phyloP scores from a whole-genome alignment of 2,113 vertebrate species.

The Phocoena phocoena region DNA sequence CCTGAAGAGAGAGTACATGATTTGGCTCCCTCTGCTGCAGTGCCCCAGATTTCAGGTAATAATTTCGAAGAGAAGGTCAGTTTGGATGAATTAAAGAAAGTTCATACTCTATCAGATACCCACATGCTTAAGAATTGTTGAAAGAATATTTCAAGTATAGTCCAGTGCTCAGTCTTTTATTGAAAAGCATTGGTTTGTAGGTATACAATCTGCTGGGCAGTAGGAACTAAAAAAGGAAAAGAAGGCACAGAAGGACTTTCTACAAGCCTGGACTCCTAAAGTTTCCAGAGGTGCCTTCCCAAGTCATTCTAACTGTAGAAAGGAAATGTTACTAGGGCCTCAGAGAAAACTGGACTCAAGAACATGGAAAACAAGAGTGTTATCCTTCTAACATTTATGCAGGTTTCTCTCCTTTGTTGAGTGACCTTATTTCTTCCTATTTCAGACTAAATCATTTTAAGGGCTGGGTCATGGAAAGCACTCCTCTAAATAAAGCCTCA shows the following conservation, averaged over 20 bases:
- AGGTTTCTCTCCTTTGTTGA: background rate
- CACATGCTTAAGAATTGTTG: background rate
- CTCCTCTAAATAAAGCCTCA: background rate
- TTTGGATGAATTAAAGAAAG: background rate
- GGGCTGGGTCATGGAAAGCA: background rate
- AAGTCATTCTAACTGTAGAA: background rate
- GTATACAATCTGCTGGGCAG: background rate
- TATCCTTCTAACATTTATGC: background rate
- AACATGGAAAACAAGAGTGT: background rate
- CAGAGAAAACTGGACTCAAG: background rate
- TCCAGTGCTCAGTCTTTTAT: background rate
- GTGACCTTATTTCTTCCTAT: background rate
- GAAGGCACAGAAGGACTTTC: background rate
- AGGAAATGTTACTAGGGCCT: background rate
- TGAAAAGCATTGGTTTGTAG: background rate
- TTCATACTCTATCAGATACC: background rate
- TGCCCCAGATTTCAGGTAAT: background rate
- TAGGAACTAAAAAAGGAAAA: background rate
- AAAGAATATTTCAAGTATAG: background rate
- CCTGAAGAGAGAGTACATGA: background rate
- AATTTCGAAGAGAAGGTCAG: background rate
- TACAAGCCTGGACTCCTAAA: background rate
- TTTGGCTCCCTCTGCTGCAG: background rate
- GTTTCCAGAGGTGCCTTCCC: background rate
- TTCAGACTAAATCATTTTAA: background rate